Conservation (phyloP, 2,888 invertebrate species). For the Tethea ocularis region DNA sequence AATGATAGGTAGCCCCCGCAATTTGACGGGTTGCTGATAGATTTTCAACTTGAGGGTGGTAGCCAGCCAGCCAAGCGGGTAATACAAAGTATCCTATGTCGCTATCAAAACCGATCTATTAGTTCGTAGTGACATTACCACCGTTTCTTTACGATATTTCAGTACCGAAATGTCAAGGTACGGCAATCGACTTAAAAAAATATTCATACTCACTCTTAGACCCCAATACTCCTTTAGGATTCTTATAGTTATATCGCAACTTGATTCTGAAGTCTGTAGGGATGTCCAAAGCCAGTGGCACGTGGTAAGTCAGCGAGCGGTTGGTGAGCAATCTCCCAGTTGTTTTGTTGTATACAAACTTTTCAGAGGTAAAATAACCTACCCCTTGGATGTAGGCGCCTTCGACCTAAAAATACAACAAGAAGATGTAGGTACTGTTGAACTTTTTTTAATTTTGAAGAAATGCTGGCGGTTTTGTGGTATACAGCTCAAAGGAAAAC, state of each 20-base stretch:
- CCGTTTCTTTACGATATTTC: no score
- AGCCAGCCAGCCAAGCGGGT: no score
- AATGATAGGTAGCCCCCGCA: no score
- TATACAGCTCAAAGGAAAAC: no score
- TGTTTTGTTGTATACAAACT: conserved; percentile 82
- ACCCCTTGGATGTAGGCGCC: conserved; percentile 88
- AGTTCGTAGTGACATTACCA: no score
- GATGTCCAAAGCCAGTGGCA: conserved; percentile 87
- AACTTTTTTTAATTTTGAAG: no score
- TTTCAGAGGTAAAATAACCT: conserved; percentile 89
- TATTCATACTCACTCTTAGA: conserved; percentile 85
- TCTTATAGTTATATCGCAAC: conserved; percentile 85
- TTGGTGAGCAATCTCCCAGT: conserved; percentile 87
- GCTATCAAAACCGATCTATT: no score
- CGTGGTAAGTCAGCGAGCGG: conserved; percentile 88
- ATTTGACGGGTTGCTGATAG: no score
- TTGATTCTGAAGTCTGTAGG: conserved; percentile 86
- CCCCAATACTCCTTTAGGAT: conserved; percentile 85
- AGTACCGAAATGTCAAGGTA: no score
- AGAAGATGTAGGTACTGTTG: neutral
- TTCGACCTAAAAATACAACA: conserved; percentile 76
- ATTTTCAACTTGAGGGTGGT: no score
- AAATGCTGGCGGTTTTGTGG: no score
- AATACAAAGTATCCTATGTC: no score
- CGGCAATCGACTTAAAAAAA: neutral